A percentile compares a stretch with the other conserved stretches of the same genome.
These are phyloP conservation scores for Conopomorpha cramerella DNA, from an alignment of 1,140 invertebrate species.

Conservation along the genomic window DNA sequence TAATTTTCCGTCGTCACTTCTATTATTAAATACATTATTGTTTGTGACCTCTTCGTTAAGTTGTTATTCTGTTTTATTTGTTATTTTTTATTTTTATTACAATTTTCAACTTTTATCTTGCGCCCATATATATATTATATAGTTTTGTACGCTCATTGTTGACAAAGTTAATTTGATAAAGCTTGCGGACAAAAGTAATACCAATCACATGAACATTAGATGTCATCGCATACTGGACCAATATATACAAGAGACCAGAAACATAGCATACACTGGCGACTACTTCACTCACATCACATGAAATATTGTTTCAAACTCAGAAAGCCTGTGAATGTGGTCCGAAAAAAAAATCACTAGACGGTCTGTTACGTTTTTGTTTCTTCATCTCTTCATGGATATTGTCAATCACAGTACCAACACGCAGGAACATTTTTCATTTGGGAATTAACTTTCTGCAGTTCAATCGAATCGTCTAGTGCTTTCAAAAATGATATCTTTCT, in stretches of 20 bases:
- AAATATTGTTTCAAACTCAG: slow-evolving; percentile 33
- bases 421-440: too few species aligned
- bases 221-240: slow-evolving; percentile 44
- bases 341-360: slow-evolving; percentile 16
- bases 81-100: slow-evolving; percentile 16
- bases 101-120: slow-evolving; percentile 32
- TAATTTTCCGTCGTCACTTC: slow-evolving; percentile 33
- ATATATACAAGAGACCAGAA: slow-evolving; percentile 42
- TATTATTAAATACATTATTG: too few species aligned
- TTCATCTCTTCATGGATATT: too few species aligned
- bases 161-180: too few species aligned
- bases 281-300: slow-evolving; percentile 52
- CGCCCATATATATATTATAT: too few species aligned
- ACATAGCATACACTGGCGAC: slow-evolving; percentile 49
- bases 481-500: too few species aligned
- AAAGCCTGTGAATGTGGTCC: slow-evolving; percentile 46
- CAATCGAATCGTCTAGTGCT: too few species aligned
- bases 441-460: too few species aligned
- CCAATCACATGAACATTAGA: slow-evolving; percentile 40
- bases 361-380: slow-evolving; percentile 18
- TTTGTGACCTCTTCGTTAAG: too few species aligned
- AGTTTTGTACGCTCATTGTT: too few species aligned
- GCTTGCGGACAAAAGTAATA: too few species aligned
- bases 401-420: too few species aligned
- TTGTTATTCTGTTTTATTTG: slow-evolving; percentile 26